Evolutionary conservation across 1,140 invertebrate species (phyloP).

Genomic region (Rhynchophorus ferrugineus): DNA sequence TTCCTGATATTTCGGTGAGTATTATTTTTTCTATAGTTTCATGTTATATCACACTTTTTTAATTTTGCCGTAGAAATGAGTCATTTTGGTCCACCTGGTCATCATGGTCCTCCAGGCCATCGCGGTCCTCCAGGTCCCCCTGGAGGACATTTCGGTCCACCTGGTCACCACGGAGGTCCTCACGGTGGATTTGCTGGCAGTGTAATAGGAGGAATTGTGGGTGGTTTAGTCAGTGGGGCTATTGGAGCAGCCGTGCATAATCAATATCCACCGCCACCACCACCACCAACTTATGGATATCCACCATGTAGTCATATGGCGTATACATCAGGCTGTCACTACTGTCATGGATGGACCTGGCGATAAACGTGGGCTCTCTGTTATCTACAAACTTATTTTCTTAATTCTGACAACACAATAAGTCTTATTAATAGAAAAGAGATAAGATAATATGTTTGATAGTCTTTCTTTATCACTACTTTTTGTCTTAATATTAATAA

Average conservation of each 20-base stretch:
- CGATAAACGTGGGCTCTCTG: no score
- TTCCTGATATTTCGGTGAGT: no score
- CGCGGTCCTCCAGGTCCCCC: not conserved
- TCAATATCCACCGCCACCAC: not conserved
- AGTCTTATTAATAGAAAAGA: no score
- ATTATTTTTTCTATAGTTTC: no score
- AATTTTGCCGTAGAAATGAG: no score
- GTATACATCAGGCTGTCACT: not conserved
- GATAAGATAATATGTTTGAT: no score
- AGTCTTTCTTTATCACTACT: no score
- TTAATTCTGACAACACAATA: no score
- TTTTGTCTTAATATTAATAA: no score
- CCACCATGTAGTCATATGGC: not conserved
- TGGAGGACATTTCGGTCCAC: not conserved
- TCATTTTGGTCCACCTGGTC: not conserved
- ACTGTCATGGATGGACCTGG: not conserved
- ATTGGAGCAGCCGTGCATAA: not conserved
- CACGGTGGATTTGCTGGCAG: not conserved
- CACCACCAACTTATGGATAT: not conserved
- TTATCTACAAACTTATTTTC: no score
- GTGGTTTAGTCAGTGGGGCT: not conserved
- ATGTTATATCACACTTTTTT: no score
- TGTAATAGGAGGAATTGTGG: not conserved
- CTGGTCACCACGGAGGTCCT: not conserved
- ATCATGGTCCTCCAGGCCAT: not conserved